Base-by-base conservation (phyloP, 2,113 vertebrate species). In the Hypomesus transpacificus region DNA sequence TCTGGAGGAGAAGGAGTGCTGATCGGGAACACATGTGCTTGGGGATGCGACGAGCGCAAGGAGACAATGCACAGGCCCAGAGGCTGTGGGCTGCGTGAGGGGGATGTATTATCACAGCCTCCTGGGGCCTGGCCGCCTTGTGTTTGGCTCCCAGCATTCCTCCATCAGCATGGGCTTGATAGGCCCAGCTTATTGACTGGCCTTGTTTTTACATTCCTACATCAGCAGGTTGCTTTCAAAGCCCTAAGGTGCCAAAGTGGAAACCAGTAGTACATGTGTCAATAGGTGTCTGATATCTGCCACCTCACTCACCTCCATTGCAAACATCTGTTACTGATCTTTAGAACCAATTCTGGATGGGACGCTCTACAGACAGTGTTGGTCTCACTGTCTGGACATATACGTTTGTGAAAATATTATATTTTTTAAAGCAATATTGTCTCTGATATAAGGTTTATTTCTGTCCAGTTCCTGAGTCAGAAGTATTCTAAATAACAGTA, bases 211-310 rank as follows among this genome's bases (percentile, higher is more conserved):
- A 89, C 89, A 91, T 92, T 92, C 90, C 85, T 78, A 69, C 24
- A 68, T 69, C 89, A 87, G 90, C 85, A 71, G 90, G 89, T 82
- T 70, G 84, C 86, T 85, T 82, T 87, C 57, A 76, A 85, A 87
- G 84, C 81, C 85, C 87, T 3, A 75, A 89, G 88, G 89, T 89
- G 88, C 85, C 87, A 86, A 86, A 88, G 87, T 87, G 87, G 88
- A 90, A 87, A 88, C 81, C 89, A 89, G 86, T 84, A 80, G 80
- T 88, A 88, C 87, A 86, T 85, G 88, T 89, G 89, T 91, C 88
- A 86, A 82, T 84, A 88, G 80, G 87, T 85, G 84, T 91, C 86
- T 76, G 60, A 75, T 90, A 83, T 89, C 87, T 85, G 74, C 69
- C 79, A 84, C 79, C 85, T 87, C 73, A 72, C 75, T 84, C 75